Base-by-base conservation (phyloP, 2,113 vertebrate species). In the Tragelaphus buxtoni region DNA sequence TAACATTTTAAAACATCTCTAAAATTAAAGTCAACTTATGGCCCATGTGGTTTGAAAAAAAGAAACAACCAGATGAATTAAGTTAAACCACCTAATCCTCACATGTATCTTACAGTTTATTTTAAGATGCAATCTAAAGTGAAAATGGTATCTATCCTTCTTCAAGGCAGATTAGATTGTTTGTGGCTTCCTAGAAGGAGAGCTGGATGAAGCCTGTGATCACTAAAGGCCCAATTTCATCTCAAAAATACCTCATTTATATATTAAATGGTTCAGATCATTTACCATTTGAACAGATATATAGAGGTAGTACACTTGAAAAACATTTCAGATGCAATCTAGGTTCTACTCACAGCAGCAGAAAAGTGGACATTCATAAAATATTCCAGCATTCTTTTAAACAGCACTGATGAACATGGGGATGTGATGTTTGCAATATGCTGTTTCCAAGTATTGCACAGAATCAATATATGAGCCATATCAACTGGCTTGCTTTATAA, bases 281-380 rank as follows among this genome's bases (percentile, higher is more conserved):
- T 79, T 72, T 72, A 39, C 18, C 72, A 89, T 88, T 97, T 96
- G 95, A 87, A 58, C 80, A 94, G 51, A 63, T 58, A 89, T 16
- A 7, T 16, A 14, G 13, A 63, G 24, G 39, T 61, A 91, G 16
- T 35, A 60, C 24, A 60, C 39, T 93, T 91, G 20, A 74, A 96
- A 84, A 82, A 77, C 2, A 72, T 79, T 94, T 93, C 39, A 80
- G 17, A 45, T 47, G 22, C 51, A 55, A 17, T 61, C 80, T 92
- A 53, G 42, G 91, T 56, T 42, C 8, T 69, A 45, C 74, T 96
- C 45, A 55, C 12, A 61, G 79, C 56, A 65, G 28, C 17, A 77
- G 22, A 26, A 98, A 94, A 94, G n/a, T 83, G 61, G 26, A 60
- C 49, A 17, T 60, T 88, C 88, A 85, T 82, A 35, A 72, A 93